Percentiles rank a stretch among this genome's conserved stretches.
phyloP scores from a whole-genome alignment of 2,797 vertebrate species.

The Gadopsis bispinosus region DNA sequence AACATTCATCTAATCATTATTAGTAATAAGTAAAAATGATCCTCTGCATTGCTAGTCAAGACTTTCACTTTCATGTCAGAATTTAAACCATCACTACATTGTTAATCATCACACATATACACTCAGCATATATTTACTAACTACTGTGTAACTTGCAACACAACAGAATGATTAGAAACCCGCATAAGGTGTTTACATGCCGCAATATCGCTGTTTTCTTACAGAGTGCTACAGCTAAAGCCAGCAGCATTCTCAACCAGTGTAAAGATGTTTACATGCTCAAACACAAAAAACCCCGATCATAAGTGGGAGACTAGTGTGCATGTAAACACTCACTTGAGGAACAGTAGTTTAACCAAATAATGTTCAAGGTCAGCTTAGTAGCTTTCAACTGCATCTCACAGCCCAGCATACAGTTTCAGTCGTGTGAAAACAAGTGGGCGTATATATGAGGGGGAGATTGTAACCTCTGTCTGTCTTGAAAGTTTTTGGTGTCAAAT shows the following conservation, averaged over 20 bases:
- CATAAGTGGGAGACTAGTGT: not conserved
- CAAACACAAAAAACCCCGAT: not conserved
- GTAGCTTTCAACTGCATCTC: not conserved
- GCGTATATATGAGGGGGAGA: too few species aligned
- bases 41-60: not conserved
- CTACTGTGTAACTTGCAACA: too few species aligned
- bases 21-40: not conserved
- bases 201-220: not conserved
- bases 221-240: not conserved
- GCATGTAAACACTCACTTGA: not conserved
- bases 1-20: not conserved
- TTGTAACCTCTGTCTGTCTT: not conserved
- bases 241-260: too few species aligned
- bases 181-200: too few species aligned
- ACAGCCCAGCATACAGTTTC: not conserved
- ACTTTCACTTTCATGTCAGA: not conserved
- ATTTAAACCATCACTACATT: too few species aligned
- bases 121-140: too few species aligned
- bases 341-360: not conserved
- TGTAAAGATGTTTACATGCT: not conserved
- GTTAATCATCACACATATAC: too few species aligned
- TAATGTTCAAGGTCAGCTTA: not conserved
- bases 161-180: too few species aligned
- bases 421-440: not conserved
- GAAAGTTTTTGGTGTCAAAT: not conserved